Percentiles rank a stretch among this genome's conserved stretches.
Evolutionary conservation across 2,888 invertebrate genomes (phyloP).

Genomic region (Temnothorax rugatulus): DNA sequence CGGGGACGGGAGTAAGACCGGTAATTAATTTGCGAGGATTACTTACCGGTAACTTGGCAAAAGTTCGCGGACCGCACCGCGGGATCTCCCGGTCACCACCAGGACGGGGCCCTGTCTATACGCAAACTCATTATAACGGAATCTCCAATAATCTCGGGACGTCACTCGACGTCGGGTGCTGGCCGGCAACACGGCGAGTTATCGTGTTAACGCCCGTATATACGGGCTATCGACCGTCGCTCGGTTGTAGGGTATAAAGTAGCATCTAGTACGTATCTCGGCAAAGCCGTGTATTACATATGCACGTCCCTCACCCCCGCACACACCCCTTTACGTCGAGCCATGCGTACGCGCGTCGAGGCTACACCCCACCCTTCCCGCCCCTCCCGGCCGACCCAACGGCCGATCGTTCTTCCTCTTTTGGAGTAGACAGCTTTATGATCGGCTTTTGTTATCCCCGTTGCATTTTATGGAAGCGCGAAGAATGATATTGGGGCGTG

Average conservation of each 20-base stretch:
- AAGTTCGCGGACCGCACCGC: conserved; percentile 51
- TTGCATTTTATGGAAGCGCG: conserved; percentile 64
- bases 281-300: conserved; percentile 69
- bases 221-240: conserved; percentile 73
- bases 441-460: conserved; percentile 71
- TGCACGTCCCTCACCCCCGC: background rate
- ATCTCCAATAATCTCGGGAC: conserved; percentile 70
- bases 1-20: conserved; percentile 49
- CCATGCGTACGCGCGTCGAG: conserved; percentile 49
- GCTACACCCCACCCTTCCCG: conserved; percentile 21
- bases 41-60: conserved; percentile 63
- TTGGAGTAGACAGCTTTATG: conserved; percentile 70
- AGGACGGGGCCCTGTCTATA: conserved; percentile 37
- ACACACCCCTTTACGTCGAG: background rate
- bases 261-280: conserved; percentile 71
- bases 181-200: conserved; percentile 73
- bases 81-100: conserved; percentile 57
- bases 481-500: conserved; percentile 43
- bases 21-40: conserved; percentile 73
- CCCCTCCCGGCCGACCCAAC: background rate
- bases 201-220: conserved; percentile 75
- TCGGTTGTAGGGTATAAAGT: conserved; percentile 70
- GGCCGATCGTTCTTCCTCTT: conserved; percentile 60
- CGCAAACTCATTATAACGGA: conserved; percentile 74
- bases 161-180: conserved; percentile 60